Conservation (phyloP, 2,797 vertebrate species). For the Sylvia borin region DNA sequence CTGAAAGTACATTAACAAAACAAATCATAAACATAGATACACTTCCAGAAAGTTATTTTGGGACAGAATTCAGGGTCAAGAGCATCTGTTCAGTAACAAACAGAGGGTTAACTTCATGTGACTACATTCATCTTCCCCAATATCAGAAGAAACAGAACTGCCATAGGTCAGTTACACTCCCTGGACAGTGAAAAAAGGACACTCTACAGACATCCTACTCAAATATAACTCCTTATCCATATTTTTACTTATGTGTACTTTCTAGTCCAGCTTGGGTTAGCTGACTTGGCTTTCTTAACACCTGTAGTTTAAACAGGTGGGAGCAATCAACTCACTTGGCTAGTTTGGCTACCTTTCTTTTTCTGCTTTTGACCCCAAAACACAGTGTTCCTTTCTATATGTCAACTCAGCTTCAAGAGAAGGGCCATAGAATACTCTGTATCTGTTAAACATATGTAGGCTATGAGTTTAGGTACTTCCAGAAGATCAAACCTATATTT, state of each 20-base stretch:
- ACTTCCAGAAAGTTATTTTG: background rate
- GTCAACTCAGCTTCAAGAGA: background rate
- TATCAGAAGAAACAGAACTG: background rate
- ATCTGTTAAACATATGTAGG: background rate
- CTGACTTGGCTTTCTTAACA: background rate
- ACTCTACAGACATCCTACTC: background rate
- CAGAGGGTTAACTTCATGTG: background rate
- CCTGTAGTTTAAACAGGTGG: background rate
- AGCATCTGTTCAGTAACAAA: background rate
- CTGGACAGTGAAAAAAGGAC: background rate
- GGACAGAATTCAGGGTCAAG: background rate
- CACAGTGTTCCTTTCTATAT: background rate
- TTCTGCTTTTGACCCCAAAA: background rate
- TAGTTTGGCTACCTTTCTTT: background rate
- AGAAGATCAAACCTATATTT: background rate
- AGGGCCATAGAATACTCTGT: background rate
- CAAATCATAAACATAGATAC: background rate
- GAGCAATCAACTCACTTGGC: background rate
- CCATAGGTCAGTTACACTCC: background rate
- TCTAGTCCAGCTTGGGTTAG: background rate
- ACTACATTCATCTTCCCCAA: background rate
- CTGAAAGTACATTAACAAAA: background rate
- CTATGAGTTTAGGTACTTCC: background rate
- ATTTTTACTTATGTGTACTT: background rate
- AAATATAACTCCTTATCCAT: background rate